Conservation (phyloP, 1,140 invertebrate species). For the Drosophila ambigua region DNA sequence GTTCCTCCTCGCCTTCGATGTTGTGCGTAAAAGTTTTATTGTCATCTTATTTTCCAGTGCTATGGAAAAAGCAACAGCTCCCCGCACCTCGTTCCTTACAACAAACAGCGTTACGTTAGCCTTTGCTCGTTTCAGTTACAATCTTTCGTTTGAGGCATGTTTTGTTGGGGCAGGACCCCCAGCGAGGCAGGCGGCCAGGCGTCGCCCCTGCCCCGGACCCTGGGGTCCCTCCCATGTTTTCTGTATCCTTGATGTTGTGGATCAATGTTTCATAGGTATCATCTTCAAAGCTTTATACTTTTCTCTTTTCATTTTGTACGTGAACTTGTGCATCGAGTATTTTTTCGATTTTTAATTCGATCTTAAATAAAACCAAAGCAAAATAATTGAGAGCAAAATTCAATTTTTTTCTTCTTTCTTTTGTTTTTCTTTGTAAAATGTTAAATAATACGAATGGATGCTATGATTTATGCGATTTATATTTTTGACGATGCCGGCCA, state of each 20-base stretch:
- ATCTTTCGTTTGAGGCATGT: constrained; percentile 77
- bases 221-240: constrained; percentile 44
- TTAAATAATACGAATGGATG: neutral
- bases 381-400: neutral
- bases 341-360: neutral
- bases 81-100: constrained; percentile 45
- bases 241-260: constrained; percentile 83
- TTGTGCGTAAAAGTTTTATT: constrained; percentile 76
- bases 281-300: constrained; percentile 39
- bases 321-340: neutral
- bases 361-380: neutral
- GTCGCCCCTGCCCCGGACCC: constrained; percentile 4
- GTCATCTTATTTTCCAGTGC: constrained; percentile 76
- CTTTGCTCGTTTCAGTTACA: constrained; percentile 71
- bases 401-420: constrained; percentile 1
- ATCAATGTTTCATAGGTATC: constrained; percentile 79
- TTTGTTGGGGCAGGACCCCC: constrained; percentile 39
- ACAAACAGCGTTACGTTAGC: constrained; percentile 51
- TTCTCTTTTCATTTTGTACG: constrained; percentile 5
- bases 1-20: constrained; percentile 72
- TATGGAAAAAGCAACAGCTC: constrained; percentile 72
- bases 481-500: too few species aligned
- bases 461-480: too few species aligned
- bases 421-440: neutral
- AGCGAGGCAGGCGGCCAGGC: too few species aligned